These are phyloP conservation scores for Priocnemis perturbator DNA, from an alignment of 2,888 invertebrate species.

Conservation along the genomic window DNA sequence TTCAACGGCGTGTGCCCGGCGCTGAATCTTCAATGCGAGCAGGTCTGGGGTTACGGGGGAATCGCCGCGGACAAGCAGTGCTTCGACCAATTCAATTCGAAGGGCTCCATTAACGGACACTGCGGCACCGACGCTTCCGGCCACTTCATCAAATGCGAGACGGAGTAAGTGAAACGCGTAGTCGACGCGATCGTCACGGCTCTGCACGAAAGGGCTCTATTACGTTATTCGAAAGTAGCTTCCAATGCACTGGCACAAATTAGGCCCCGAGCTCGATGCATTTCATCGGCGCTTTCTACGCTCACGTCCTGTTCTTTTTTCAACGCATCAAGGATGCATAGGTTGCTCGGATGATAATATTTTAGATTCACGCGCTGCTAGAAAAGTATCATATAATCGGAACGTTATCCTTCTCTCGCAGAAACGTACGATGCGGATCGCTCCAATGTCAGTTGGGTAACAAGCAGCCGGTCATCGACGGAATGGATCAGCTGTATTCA, in stretches of 20 bases:
- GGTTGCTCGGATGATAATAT: no score
- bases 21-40: constrained; percentile 90
- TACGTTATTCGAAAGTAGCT: no score
- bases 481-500: constrained; percentile 89
- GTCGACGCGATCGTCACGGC: constrained; percentile 9
- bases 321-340: no score
- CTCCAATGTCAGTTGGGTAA: constrained; percentile 95
- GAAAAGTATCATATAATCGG: no score
- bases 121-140: constrained; percentile 89
- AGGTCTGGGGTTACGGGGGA: constrained; percentile 94
- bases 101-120: constrained; percentile 96
- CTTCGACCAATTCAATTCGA: constrained; percentile 96
- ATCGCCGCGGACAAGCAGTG: constrained; percentile 90
- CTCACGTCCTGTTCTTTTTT: no score
- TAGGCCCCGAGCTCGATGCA: no score
- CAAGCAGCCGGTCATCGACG: constrained; percentile 86
- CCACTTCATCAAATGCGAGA: constrained; percentile 90
- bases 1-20: constrained; percentile 95
- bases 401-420: constrained; percentile 66
- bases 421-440: constrained; percentile 95
- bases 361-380: no score
- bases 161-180: constrained; percentile 81
- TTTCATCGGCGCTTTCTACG: no score
- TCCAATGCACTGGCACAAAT: no score
- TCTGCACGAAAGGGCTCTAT: no score